These are phyloP conservation scores for Hypercompe scribonia DNA, from an alignment of 2,888 invertebrate genomes.

Conservation along the genomic window DNA sequence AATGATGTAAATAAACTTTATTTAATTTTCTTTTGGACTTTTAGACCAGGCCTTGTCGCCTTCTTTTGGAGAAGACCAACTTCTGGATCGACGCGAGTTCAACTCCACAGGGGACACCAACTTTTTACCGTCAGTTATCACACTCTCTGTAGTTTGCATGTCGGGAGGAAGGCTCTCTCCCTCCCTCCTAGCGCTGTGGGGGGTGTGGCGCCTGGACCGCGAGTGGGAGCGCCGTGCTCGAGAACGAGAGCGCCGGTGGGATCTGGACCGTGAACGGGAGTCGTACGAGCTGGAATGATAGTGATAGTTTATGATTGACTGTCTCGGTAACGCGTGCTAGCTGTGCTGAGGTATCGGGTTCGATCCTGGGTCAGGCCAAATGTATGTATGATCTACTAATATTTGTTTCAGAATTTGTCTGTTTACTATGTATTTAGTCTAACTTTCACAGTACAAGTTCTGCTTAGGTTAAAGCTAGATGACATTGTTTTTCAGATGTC, in stretches of 20 bases:
- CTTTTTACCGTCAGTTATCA: slow-evolving; percentile 47
- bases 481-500: too few species aligned
- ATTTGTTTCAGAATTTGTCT: too few species aligned
- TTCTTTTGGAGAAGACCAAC: slow-evolving; percentile 88
- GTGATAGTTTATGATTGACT: not conserved
- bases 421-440: too few species aligned
- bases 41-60: slow-evolving; percentile 85
- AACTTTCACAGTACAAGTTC: too few species aligned
- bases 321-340: too few species aligned
- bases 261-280: slow-evolving; percentile 43
- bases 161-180: not conserved
- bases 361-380: too few species aligned
- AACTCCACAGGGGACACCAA: slow-evolving; percentile 38
- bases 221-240: slow-evolving; percentile 63
- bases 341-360: too few species aligned
- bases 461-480: too few species aligned
- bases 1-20: slow-evolving; percentile 3
- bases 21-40: slow-evolving; percentile 69
- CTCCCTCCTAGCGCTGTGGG: slow-evolving; percentile 14
- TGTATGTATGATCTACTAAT: too few species aligned
- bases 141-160: not conserved
- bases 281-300: slow-evolving; percentile 65
- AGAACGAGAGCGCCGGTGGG: slow-evolving; percentile 68
- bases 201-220: slow-evolving; percentile 51
- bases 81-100: slow-evolving; percentile 78